Base-by-base conservation (phyloP, 2,888 invertebrate species). In the Orchesellides sinensis region DNA sequence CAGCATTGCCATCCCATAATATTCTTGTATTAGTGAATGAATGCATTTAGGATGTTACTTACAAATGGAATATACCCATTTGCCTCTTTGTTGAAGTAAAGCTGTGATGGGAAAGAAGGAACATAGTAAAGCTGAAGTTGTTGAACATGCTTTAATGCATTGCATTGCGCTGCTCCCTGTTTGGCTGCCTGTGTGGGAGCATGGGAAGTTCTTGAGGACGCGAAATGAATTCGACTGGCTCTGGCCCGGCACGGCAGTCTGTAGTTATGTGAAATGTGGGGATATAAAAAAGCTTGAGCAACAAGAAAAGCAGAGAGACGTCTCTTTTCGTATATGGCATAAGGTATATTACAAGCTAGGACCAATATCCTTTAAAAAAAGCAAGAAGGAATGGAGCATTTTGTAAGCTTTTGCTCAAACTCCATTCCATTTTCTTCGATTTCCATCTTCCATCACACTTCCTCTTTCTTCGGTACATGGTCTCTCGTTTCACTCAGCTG, bases 341-440 rank as follows among this genome's bases (percentile, higher is more conserved):
- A n/a, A n/a, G n/a, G n/a, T n/a, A n/a, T n/a, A n/a, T n/a, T n/a
- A n/a, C n/a, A n/a, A n/a, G n/a, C n/a, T n/a, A n/a, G n/a, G n/a
- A n/a, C n/a, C n/a, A n/a, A n/a, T n/a, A n/a, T n/a, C 40, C n/a
- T n/a, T 40, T 2, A 40, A 40, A n/a, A 10, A 10, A 8, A 14
- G 10, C 10, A n/a, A 10, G n/a, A 40, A 40, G 40, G 40, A 40
- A 40, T 40, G 40, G n/a, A 40, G 40, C 10, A 14, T 40, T 40
- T 40, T 8, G 2, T 19, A 49, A 17, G 49, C 49, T 49, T 19
- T 19, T 40, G 17, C 29, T 29, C 49, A 40, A 6, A 61, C 72
- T 61, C 66, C 66, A 66, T 77, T 77, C 78, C 78, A 78, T 69
- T 78, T 69, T 69, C 49, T 78, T 78, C 78, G 69, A 78, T 69